Percentiles rank a stretch among this genome's conserved stretches.
phyloP scores from a whole-genome alignment of 2,797 vertebrate genomes.

The Sparus aurata region DNA sequence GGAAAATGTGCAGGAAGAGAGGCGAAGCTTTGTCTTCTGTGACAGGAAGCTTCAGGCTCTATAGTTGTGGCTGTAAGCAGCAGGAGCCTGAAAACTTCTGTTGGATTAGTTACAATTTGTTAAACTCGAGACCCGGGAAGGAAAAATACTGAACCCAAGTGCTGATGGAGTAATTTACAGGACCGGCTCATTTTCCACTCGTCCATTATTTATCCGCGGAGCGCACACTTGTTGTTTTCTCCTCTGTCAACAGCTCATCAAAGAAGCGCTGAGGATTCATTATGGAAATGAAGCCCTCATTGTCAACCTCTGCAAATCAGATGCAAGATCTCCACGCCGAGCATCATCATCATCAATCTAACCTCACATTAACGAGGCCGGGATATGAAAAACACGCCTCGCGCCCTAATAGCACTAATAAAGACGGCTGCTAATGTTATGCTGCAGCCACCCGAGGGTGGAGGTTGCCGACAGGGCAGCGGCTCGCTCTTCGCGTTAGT shows the following conservation, averaged over 20 bases:
- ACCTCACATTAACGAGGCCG: constrained; percentile 72
- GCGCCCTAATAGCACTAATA: constrained; percentile 72
- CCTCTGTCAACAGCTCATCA: constrained; percentile 78
- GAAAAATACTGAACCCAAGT: not conserved
- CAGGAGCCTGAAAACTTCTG: constrained; percentile 36
- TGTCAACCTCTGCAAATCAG: constrained; percentile 74
- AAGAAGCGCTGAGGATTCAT: constrained; percentile 74
- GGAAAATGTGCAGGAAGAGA: constrained; percentile 53
- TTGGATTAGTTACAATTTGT: constrained; percentile 56
- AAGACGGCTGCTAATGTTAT: constrained; percentile 68
- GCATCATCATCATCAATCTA: constrained; percentile 77
- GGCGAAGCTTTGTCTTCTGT: constrained; percentile 64
- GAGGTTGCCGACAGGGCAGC: constrained; percentile 47
- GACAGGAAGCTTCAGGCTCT: constrained; percentile 50
- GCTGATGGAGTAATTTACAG: constrained; percentile 56
- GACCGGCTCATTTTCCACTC: constrained; percentile 52
- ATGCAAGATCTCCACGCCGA: constrained; percentile 63
- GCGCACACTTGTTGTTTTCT: constrained; percentile 72
- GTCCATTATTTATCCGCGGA: constrained; percentile 57
- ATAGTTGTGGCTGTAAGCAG: constrained; percentile 44
- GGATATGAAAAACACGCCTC: constrained; percentile 70
- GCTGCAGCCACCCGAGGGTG: constrained; percentile 39
- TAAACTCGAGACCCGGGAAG: constrained; percentile 23
- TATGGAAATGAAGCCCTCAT: constrained; percentile 79
- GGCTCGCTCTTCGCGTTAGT: constrained; percentile 20